These are phyloP conservation scores for Gavialis gangeticus DNA, from an alignment of 2,113 vertebrate genomes.

Conservation along the genomic window DNA sequence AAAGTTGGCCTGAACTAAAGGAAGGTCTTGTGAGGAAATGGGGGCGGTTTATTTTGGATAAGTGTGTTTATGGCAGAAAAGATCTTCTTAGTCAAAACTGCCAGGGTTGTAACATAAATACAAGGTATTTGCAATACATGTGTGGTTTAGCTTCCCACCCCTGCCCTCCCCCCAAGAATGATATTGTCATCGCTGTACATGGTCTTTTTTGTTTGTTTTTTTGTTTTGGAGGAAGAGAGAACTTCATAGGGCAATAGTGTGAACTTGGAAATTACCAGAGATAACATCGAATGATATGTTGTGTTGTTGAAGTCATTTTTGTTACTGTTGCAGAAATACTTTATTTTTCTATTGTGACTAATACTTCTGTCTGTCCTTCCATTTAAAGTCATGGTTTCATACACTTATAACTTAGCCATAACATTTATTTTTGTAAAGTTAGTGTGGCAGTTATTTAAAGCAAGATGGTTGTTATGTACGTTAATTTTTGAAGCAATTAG, in stretches of 20 bases:
- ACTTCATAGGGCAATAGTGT: neutral
- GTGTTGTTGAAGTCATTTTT: neutral
- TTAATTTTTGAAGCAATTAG: neutral
- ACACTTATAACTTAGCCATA: neutral
- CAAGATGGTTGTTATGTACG: neutral
- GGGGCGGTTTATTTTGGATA: neutral
- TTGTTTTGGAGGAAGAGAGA: neutral
- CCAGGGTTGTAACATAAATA: neutral
- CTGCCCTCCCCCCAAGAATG: neutral
- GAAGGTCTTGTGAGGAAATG: neutral
- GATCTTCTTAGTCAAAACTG: neutral
- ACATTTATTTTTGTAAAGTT: neutral
- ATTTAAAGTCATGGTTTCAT: neutral
- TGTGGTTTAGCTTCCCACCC: fast-evolving
- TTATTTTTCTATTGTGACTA: neutral
- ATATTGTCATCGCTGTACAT: neutral
- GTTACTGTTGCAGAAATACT: neutral
- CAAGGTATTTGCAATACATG: fast-evolving
- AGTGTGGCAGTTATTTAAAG: neutral
- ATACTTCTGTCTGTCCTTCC: neutral
- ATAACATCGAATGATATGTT: neutral
- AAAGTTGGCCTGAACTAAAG: neutral
- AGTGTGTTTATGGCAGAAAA: neutral
- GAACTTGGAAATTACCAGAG: neutral
- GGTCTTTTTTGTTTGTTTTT: neutral